Evolutionary conservation across 2,888 invertebrate species (phyloP), one percentile per base, ranked within the genome.

Genomic region (Andrena hattorfiana): DNA sequence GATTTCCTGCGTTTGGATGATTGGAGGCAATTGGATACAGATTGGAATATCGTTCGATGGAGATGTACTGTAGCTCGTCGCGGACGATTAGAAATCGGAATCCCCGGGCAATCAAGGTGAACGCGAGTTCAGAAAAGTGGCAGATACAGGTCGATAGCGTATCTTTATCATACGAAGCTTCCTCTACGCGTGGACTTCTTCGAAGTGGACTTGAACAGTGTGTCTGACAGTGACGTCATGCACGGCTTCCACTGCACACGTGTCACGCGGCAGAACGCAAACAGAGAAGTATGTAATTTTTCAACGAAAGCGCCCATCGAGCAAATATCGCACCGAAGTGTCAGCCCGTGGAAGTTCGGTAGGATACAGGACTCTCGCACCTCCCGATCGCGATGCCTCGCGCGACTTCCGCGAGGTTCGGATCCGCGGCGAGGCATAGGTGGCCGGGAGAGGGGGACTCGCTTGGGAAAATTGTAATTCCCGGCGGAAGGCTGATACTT

Each of bases 171-270:
- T 5, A 10, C n/a, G n/a, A 2, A 2, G 7, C 20, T 62, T 62
- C 28, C 16, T 60, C 8, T 8, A 2, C n/a, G 8, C 60, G 16
- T n/a, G 16, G 16, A 23, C 10, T 20, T 23, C 56, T 1, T 30
- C 7, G 20, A 30, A 2, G 7, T 1, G 10, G 30, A 4, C 4
- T 23, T n/a, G 13, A 6, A n/a, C 16, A 60, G 54, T 8, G 62
- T 32, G 32, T 35, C 32, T 35, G 23, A 20, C 56, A 32, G 16
- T 62, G 63, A 63, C 23, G 63, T 63, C 42, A 63, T 23, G 32
- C 20, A 20, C 16, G 30, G 30, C 2, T 30, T 8, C 16, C n/a
- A 28, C 28, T 28, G 62, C 32, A 32, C 32, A 32, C 10, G 32
- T 32, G 62, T 62, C n/a, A 10, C 10, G 23, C 56, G 42, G 4